phyloP scores from a whole-genome alignment of 1,140 invertebrate species.

The Oncopodura yosiiana region DNA sequence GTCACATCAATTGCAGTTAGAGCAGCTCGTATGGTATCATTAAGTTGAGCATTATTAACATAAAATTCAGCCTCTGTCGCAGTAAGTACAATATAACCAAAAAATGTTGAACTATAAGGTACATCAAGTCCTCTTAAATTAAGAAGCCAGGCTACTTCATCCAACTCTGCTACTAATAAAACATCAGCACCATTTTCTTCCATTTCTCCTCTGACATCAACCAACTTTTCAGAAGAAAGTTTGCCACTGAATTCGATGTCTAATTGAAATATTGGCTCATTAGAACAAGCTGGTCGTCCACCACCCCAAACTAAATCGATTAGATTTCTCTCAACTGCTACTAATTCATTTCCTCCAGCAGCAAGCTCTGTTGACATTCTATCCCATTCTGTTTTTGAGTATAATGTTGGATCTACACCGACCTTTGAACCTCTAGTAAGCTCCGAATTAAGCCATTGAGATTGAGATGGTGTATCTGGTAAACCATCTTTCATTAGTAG shows the following conservation, averaged over 20 bases:
- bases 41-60: conserved; percentile 1
- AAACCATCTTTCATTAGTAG: conserved; percentile 57
- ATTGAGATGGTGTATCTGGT: conserved; percentile 8
- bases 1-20: background rate
- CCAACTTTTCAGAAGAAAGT: conserved; percentile 62
- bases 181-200: conserved; percentile 56
- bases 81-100: conserved; percentile 65
- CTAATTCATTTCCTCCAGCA: conserved; percentile 46
- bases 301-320: conserved; percentile 72
- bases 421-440: conserved; percentile 45
- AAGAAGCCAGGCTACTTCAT: conserved; percentile 88
- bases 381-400: conserved; percentile 40
- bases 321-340: conserved; percentile 60
- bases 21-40: background rate
- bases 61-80: conserved; percentile 27
- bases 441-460: conserved; percentile 21
- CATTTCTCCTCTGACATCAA: conserved; percentile 55
- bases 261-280: conserved; percentile 45
- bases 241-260: conserved; percentile 52
- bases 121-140: conserved; percentile 90
- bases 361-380: conserved; percentile 33
- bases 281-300: conserved; percentile 44
- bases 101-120: conserved; percentile 73
- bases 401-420: conserved; percentile 65
- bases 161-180: conserved; percentile 74